Base-by-base conservation (phyloP, 2,113 vertebrate genomes). In the Amphiprion ocellaris region DNA sequence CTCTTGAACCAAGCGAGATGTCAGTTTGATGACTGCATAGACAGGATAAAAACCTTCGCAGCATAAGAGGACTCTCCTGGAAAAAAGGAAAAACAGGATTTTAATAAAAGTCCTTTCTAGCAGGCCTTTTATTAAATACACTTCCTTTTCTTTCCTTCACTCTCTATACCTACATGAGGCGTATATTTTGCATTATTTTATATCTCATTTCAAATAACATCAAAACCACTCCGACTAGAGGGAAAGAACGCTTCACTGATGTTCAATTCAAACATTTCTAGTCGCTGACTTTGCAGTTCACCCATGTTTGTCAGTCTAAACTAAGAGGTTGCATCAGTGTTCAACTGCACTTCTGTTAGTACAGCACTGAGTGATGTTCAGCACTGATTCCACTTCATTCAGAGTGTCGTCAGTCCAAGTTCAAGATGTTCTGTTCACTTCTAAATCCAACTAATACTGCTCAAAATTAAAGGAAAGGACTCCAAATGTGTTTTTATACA, bases 1-100 rank as follows among this genome's bases (percentile, higher is more conserved):
- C 59, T 83, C 46, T 53, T 59, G 55, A 72, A 66, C 69, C 59
- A 67, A 74, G 81, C 30, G 37, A 84, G 86, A 65, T 86, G 88
- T 87, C 86, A 87, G 69, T 85, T 72, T 83, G 72, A 82, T 65
- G 69, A 69, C 53, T 53, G 39, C 72, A 74, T n/a, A 14, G 23
- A 19, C 33, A 74, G 64, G 41, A 58, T 79, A 39, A 71, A 75
- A 81, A 65, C 33, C 33, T 84, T 55, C 67, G 41, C 47, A 47
- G 28, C 24, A 53, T 53, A 23, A 54, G 28, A 74, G 39, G 55
- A 75, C 61, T 71, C 46, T 56, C 19, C 26, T 28, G 11, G n/a
- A 86, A 61, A 26, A 37, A 37, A 37, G 2, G 9, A 37, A 37
- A 37, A 37, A 33, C 0, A 53, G 21, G 11, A 49, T 10, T 76